Base-by-base conservation (phyloP, 2,888 invertebrate genomes). In the Clepsis dumicolana region DNA sequence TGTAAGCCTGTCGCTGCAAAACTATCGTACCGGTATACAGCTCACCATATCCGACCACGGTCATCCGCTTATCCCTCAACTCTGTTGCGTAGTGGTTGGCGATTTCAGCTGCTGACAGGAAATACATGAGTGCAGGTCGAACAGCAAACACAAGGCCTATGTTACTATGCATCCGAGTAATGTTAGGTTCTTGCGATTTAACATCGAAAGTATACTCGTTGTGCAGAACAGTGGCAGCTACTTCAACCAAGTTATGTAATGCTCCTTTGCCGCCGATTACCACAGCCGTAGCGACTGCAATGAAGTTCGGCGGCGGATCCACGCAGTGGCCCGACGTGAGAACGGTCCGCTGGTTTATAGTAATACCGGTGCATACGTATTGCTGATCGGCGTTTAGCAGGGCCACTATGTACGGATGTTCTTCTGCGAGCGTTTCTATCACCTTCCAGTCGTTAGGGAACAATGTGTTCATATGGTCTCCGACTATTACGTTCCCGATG, bases 281-380 rank as follows among this genome's bases (percentile, higher is more conserved):
- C 8, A 87, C 71, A 7, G 89, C 87, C n/a, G 80, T 59, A 52
- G 80, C 84, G 3, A 82, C 75, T n/a, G 80, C 79, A 16, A 88
- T 81, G 72, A 75, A 86, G 54, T 67, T 65, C 3, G 87, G 86
- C 10, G 76, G 56, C 7, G 73, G 67, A 10, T 68, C 70, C 7
- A 87, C 71, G 71, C 91, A 91, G 62, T 67, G 80, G 29, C 88
- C 89, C 10, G 90, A 83, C n/a, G 90, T 89, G n/a, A 91, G 64
- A 14, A 89, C 76, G 4, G 84, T 79, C 12, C 68, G 74, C 67
- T 81, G 77, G 71, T 77, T 76, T 60, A 91, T 82, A 38, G 86
- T 78, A 24, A 80, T 80, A 0, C 91, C 91, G 1, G 89, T 82
- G 72, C 91, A 91, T 53, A 80, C 73, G 70, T 84, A 88, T 27